Evolutionary conservation across 2,113 vertebrate species (phyloP), one percentile per base, ranked within the genome.

Genomic region (Sprattus sprattus): DNA sequence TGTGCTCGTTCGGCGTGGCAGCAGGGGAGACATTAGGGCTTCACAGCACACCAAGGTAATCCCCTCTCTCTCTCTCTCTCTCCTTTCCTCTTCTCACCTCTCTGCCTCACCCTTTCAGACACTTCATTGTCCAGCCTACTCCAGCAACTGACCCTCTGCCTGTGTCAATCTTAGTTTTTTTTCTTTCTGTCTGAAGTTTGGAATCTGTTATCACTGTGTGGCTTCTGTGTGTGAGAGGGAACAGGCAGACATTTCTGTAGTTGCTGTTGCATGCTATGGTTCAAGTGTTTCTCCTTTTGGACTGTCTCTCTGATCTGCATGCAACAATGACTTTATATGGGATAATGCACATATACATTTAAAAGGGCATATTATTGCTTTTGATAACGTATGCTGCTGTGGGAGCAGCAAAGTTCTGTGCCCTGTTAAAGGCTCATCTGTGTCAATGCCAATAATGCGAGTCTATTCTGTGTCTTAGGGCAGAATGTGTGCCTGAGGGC

Each of bases 1-100:
- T 91, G 89, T 90, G 87, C 85, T 87, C 45, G 87, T 84, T 87
- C 45, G 84, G 47, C 10, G 50, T 82, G 75, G 88, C 82, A 86
- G 81, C 82, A 52, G 83, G 57, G 86, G 88, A 88, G 88, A 86
- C 84, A 60, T 60, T 86, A 82, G 57, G 75, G 83, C 85, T 87
- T 78, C 28, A 52, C 85, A 46, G 52, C 85, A 85, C 81, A 81
- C 82, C 18, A 81, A 91, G 89, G 89, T 91, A 91, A 89, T 83
- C 50, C n/a, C 39, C 20, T 81, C 52, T 71, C 80, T 45, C 78
- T 45, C 50, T 6, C 50, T 49, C 15, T 81, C 52, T 71, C 80
- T 45, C 78, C 50, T 50, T 6, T 52, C 60, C 81, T 44, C 52
- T 46, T 50, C 81, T 82, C 46, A 46, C 22, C 15, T 81, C 64